Evolutionary conservation across 2,113 vertebrate species (phyloP).

Genomic region (Ammospiza caudacuta): DNA sequence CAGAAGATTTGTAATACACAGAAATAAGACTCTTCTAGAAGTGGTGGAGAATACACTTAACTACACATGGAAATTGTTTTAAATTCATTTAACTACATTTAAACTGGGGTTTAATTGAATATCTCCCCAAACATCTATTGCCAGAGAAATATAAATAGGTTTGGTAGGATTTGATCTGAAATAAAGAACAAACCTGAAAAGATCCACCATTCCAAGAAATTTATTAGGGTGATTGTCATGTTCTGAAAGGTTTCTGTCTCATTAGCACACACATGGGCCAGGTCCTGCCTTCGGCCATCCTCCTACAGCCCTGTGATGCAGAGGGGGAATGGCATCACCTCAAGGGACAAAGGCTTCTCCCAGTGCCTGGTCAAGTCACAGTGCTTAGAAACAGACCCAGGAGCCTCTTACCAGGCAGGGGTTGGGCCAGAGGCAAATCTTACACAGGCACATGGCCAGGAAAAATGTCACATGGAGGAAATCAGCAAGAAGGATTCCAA

Average conservation of each 20-base stretch:
- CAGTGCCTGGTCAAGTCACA: neutral
- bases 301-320: rapidly evolving
- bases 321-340: neutral
- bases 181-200: neutral
- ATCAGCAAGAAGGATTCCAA: neutral
- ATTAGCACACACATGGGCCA: neutral
- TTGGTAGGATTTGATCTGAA: neutral
- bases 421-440: neutral
- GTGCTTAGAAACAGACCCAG: neutral
- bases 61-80: neutral
- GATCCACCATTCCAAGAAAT: neutral
- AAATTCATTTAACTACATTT: neutral
- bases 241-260: neutral
- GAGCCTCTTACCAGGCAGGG: neutral
- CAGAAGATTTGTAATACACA: neutral
- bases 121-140: neutral
- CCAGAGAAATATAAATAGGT: neutral
- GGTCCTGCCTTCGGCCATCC: neutral
- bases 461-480: neutral
- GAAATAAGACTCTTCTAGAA: neutral
- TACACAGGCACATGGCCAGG: neutral
- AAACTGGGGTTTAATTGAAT: neutral
- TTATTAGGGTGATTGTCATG: neutral
- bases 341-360: neutral
- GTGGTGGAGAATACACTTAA: neutral